Evolutionary conservation across 2,888 invertebrate species (phyloP), one percentile per base, ranked within the genome.

Genomic region (Ectemnius cavifrons): DNA sequence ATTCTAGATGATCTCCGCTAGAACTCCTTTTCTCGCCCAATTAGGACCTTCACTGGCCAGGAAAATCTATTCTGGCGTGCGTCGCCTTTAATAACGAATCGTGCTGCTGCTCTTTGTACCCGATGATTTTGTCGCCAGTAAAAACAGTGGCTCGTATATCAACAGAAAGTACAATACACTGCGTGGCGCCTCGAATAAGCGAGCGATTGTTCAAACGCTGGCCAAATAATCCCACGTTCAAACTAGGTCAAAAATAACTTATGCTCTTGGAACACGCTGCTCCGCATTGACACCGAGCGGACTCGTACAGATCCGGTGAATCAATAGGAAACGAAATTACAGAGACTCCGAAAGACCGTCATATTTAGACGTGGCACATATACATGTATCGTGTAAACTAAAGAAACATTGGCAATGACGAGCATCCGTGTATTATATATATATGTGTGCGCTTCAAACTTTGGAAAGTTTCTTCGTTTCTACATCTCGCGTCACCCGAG

Each of bases 1-100:
- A 59, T 23, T 23, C 45, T 47, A 37, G 14, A 28, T 18, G 60
- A 62, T 63, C 4, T 16, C 37, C 37, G 8, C 37, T 37, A 37
- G 8, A 37, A 6, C 37, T 37, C 37, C 8, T 11, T 67, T 66
- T 74, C 70, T 59, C 63, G 72, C 23, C 37, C 62, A 79, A 67
- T 77, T 77, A 77, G 70, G 23, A 67, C 45, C 65, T 67, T 20
- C 65, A 37, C 46, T 27, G 49, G 23, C 37, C 14, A 56, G 72
- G 63, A 70, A 62, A 71, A 77, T 66, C 71, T 16, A 23, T 52
- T 68, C 46, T 45, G 5, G 28, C n/a, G 52, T 61, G 46, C 62
- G 63, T 66, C 69, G 20, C 63, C 28, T 28, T 49, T n/a, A 8
- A 28, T 60, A 47, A 37, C 37, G 37, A 37, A 37, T 11, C 23